These are phyloP conservation scores for Nineta flava DNA, from an alignment of 2,888 invertebrate genomes.

Conservation along the genomic window DNA sequence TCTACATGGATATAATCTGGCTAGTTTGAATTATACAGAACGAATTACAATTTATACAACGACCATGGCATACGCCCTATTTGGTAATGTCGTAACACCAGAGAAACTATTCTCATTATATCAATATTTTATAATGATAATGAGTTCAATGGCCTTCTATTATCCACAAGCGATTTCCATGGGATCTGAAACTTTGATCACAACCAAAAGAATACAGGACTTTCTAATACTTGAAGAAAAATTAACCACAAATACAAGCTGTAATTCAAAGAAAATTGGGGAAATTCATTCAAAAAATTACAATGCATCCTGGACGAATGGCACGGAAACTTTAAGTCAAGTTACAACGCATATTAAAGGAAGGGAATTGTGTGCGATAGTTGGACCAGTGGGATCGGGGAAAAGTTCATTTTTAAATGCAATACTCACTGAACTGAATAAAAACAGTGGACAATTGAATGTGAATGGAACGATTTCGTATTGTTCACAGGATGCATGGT, in stretches of 20 bases:
- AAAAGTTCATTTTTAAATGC: slow-evolving; percentile 55
- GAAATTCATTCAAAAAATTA: slow-evolving; percentile 16
- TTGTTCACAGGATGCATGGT: slow-evolving; percentile 76
- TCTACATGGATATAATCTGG: slow-evolving; percentile 49
- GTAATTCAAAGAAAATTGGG: background rate
- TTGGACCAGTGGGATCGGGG: slow-evolving; percentile 42
- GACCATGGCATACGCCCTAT: slow-evolving; percentile 49
- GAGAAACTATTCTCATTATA: slow-evolving; percentile 47
- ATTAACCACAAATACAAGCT: slow-evolving; percentile 29
- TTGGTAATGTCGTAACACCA: slow-evolving; percentile 50
- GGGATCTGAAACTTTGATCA: background rate
- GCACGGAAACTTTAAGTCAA: slow-evolving; percentile 19
- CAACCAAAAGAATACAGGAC: background rate
- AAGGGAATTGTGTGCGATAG: slow-evolving; percentile 31
- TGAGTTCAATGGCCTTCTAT: slow-evolving; percentile 36
- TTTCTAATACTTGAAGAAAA: background rate
- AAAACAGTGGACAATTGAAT: slow-evolving; percentile 40
- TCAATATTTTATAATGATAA: slow-evolving; percentile 35
- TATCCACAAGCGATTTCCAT: background rate
- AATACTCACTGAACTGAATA: slow-evolving; percentile 40
- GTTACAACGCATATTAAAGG: slow-evolving; percentile 19
- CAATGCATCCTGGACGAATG: slow-evolving; percentile 23
- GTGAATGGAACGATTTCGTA: slow-evolving; percentile 52
- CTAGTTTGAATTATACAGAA: slow-evolving; percentile 66
- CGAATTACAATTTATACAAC: slow-evolving; percentile 63